Evolutionary conservation across 2,888 invertebrate species (phyloP).

Genomic region (Rhagophthalmus giganteus): DNA sequence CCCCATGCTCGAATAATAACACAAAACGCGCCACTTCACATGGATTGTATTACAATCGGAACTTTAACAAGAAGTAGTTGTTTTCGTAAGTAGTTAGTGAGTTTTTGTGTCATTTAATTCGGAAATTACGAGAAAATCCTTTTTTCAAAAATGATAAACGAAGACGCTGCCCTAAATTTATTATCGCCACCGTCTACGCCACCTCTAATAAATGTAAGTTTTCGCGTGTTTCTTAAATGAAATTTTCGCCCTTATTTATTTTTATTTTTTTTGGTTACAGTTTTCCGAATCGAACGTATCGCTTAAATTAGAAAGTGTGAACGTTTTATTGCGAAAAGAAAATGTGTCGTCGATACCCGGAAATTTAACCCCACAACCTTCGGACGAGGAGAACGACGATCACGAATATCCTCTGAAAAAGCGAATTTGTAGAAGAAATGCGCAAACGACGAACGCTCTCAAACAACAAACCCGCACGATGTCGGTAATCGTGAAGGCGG

Average conservation of each 20-base stretch:
- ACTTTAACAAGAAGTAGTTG: constrained; percentile 20
- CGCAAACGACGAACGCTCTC: constrained; percentile 58
- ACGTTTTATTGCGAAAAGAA: constrained; percentile 35
- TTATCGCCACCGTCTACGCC: constrained; percentile 75
- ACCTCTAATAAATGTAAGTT: constrained; percentile 61
- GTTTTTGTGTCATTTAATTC: background rate
- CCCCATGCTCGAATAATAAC: constrained; percentile 55
- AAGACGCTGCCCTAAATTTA: constrained; percentile 40
- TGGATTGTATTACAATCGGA: constrained; percentile 41
- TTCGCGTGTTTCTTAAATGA: background rate
- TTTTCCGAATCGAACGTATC: constrained; percentile 14
- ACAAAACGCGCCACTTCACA: constrained; percentile 43
- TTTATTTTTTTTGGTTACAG: constrained; percentile 2
- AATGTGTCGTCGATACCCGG: constrained; percentile 39
- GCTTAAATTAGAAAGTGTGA: constrained; percentile 12
- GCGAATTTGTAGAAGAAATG: constrained; percentile 61
- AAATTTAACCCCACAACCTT: constrained; percentile 77
- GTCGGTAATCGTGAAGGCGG: constrained; percentile 86
- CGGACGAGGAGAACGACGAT: constrained; percentile 72
- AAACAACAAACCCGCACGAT: constrained; percentile 52
- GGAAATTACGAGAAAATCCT: constrained; percentile 4
- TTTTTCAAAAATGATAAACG: constrained; percentile 33
- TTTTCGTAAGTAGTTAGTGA: constrained; percentile 4
- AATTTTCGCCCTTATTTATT: background rate
- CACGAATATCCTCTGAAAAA: constrained; percentile 60